Conservation (phyloP, 37 sponge, comb jelly and placozoan genomes). For the Diacarnus erythraeanus region DNA sequence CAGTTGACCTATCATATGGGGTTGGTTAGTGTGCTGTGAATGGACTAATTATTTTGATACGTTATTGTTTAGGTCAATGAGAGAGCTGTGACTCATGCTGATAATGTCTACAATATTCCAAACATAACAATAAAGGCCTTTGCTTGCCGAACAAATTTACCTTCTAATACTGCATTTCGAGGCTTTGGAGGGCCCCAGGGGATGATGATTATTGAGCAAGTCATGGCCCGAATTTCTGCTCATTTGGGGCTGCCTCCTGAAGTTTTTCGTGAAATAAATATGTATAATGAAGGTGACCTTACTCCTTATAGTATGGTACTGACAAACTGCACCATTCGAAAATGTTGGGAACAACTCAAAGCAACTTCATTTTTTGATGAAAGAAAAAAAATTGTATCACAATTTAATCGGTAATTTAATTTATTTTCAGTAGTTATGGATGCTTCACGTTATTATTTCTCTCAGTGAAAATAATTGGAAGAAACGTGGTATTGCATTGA, state of each 20-base stretch:
- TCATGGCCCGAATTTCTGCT: slow-evolving; percentile 52
- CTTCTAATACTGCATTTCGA: slow-evolving; percentile 88
- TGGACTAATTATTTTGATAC: neutral
- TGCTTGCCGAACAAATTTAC: slow-evolving; percentile 72
- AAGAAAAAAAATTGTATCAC: slow-evolving; percentile 22
- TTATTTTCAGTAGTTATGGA: neutral
- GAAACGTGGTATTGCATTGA: slow-evolving; percentile 76
- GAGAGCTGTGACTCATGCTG: slow-evolving; percentile 56
- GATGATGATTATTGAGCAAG: slow-evolving; percentile 69
- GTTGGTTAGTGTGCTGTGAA: slow-evolving; percentile 20
- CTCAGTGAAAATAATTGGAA: slow-evolving; percentile 58
- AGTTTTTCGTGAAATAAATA: slow-evolving; percentile 59
- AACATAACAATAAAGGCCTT: slow-evolving; percentile 38
- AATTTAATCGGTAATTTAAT: slow-evolving; percentile 72
- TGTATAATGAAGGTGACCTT: slow-evolving; percentile 65
- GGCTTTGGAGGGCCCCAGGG: slow-evolving; percentile 91
- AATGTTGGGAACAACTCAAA: slow-evolving; percentile 71
- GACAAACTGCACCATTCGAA: slow-evolving; percentile 46
- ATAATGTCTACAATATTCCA: slow-evolving; percentile 77
- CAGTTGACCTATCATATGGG: slow-evolving; percentile 59
- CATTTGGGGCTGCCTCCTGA: slow-evolving; percentile 32
- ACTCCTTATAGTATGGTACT: slow-evolving; percentile 52
- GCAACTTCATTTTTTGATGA: slow-evolving; percentile 29
- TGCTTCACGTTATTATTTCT: neutral
- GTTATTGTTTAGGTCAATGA: slow-evolving; percentile 50